Evolutionary conservation across 2,113 vertebrate species (phyloP).

Genomic region (Silurus glanis): DNA sequence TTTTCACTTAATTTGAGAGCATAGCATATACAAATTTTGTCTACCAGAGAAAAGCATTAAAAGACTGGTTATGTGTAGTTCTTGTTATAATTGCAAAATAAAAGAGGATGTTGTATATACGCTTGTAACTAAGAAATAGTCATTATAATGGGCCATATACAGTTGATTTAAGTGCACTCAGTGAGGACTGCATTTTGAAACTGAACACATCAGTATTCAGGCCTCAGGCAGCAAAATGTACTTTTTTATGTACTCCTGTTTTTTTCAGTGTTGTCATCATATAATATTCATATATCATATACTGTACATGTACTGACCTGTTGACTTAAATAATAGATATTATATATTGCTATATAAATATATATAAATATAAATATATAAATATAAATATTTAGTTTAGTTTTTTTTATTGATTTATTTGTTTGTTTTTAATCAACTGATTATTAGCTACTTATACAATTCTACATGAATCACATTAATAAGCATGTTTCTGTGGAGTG

Average conservation of each 20-base stretch:
- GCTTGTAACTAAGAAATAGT: neutral
- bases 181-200: neutral
- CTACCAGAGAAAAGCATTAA: neutral
- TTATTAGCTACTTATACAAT: neutral
- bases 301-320: neutral
- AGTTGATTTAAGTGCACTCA: neutral
- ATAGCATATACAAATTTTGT: neutral
- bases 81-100: neutral
- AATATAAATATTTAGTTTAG: too few relatives aligned
- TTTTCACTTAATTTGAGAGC: neutral
- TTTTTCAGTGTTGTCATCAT: too few relatives aligned
- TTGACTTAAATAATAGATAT: neutral
- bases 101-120: neutral
- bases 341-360: too few relatives aligned
- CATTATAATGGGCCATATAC: neutral
- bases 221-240: neutral
- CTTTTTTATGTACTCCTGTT: too few relatives aligned
- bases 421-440: neutral
- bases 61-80: neutral
- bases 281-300: too few relatives aligned
- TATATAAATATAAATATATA: too few relatives aligned
- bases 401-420: too few relatives aligned
- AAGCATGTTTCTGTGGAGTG: neutral
- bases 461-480: neutral
- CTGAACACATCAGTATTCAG: neutral